Percentiles rank a stretch among this genome's conserved stretches.
phyloP scores from a whole-genome alignment of 2,113 vertebrate species.

The Microcebus jonahi region DNA sequence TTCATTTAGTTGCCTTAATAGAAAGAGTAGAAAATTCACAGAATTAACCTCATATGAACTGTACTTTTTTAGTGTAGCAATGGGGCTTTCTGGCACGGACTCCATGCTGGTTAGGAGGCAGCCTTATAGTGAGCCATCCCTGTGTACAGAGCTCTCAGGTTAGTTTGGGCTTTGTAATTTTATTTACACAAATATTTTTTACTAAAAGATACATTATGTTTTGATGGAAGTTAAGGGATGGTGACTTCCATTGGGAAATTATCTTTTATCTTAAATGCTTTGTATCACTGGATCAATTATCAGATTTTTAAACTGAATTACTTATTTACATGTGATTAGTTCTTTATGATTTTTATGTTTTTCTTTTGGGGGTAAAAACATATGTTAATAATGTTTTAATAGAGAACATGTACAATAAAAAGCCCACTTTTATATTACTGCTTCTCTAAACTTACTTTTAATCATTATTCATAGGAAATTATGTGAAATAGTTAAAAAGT shows the following conservation, averaged over 20 bases:
- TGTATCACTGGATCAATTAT: not conserved
- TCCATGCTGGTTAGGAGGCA: conserved; percentile 32
- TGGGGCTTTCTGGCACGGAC: conserved; percentile 29
- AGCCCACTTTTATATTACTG: not conserved
- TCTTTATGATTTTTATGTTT: not conserved
- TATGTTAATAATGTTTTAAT: not conserved
- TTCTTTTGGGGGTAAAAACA: not conserved
- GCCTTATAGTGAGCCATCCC: conserved; percentile 51
- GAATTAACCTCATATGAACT: conserved; percentile 75
- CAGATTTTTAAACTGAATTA: not conserved
- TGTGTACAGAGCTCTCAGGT: conserved; percentile 27
- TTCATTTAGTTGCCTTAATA: conserved; percentile 63
- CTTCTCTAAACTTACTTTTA: not conserved
- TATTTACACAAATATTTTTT: conserved; percentile 35
- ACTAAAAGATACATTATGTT: not conserved
- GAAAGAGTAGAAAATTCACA: conserved; percentile 61
- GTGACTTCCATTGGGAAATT: conserved; percentile 19
- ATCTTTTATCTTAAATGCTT: not conserved
- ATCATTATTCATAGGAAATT: not conserved
- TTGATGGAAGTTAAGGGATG: not conserved
- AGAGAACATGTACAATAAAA: not conserved
- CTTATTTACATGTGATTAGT: conserved; percentile 34
- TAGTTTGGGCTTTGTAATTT: conserved; percentile 57
- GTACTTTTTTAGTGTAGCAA: conserved; percentile 62
- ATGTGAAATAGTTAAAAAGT: not conserved